Percentiles rank a stretch among this genome's conserved stretches.
Conservation (phyloP, 2,888 invertebrate species). For the Ophion obscuratus region DNA sequence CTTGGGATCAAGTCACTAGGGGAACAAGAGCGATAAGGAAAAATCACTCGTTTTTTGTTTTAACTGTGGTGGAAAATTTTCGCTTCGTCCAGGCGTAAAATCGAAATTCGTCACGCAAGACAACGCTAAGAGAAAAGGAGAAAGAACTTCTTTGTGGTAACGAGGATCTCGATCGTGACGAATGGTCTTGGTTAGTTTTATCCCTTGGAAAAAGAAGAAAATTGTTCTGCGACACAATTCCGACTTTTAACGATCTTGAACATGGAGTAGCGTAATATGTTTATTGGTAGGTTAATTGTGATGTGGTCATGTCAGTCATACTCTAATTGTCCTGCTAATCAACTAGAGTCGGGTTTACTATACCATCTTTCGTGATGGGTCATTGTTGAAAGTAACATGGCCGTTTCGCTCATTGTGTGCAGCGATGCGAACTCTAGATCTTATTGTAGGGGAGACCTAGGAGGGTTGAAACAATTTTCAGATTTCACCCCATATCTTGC, state of each 20-base stretch:
- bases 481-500: no score
- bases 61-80: constrained; percentile 15
- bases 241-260: background rate
- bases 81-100: constrained; percentile 36
- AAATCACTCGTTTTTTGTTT: constrained; percentile 43
- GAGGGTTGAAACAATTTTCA: no score
- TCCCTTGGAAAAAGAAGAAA: background rate
- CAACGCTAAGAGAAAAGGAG: background rate
- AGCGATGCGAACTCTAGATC: no score
- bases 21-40: constrained; percentile 48
- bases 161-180: constrained; percentile 47
- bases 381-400: no score
- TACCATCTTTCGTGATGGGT: no score
- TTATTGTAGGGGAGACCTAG: no score
- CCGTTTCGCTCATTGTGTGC: no score
- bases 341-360: no score
- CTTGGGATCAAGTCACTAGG: background rate
- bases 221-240: background rate
- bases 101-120: constrained; percentile 41
- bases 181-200: constrained; percentile 2
- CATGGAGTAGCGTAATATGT: background rate
- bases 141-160: constrained; percentile 42
- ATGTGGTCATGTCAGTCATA: no score
- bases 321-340: no score
- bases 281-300: no score